Percentiles rank a stretch among this genome's conserved stretches.
phyloP scores from a whole-genome alignment of 2,797 vertebrate genomes.

The Lepidocolaptes lacrymiger region DNA sequence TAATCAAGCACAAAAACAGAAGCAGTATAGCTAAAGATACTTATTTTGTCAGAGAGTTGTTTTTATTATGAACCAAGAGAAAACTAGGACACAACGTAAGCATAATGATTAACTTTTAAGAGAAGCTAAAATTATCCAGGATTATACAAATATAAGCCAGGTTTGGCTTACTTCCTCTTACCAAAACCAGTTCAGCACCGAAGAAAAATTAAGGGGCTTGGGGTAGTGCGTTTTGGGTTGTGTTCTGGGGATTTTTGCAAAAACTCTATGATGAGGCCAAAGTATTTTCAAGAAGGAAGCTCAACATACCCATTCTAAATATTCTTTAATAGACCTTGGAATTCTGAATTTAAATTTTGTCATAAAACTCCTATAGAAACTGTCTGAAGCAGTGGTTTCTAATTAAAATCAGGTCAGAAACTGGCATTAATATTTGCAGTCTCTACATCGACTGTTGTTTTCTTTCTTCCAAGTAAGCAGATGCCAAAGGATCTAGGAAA shows the following conservation, averaged over 20 bases:
- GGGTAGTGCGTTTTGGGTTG: background rate
- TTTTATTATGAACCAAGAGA: background rate
- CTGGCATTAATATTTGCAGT: background rate
- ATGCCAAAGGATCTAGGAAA: background rate
- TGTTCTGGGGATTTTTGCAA: background rate
- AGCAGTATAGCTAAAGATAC: background rate
- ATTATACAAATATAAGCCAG: conserved; percentile 41
- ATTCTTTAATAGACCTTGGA: background rate
- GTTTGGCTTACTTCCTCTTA: background rate
- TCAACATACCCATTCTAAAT: background rate
- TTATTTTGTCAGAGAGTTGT: background rate
- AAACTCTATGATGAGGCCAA: background rate
- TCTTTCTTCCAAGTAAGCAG: background rate
- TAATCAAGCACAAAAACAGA: conserved; percentile 2
- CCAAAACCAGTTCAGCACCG: background rate
- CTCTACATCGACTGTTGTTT: background rate
- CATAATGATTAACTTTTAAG: conserved; percentile 12
- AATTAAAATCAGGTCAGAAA: background rate
- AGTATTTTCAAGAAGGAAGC: background rate
- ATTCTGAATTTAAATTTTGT: background rate
- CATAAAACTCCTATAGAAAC: background rate
- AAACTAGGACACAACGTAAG: conserved; percentile 50
- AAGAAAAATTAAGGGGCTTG: background rate
- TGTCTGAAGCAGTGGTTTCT: background rate
- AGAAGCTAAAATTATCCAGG: conserved; percentile 57